These are phyloP conservation scores for Pantala flavescens DNA, from an alignment of 1,140 invertebrate genomes.

Conservation along the genomic window DNA sequence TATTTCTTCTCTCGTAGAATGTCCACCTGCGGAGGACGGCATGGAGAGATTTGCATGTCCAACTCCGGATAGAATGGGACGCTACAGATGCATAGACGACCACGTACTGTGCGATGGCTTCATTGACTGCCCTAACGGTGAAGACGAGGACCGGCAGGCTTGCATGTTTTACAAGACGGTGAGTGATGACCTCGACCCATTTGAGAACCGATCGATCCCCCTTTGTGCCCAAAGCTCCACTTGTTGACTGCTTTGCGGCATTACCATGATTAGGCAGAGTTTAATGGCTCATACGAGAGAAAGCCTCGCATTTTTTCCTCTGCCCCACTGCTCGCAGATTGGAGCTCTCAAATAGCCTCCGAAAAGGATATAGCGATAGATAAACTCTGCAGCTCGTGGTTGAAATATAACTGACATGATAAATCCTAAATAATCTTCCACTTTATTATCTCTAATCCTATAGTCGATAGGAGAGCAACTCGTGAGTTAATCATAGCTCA, in stretches of 20 bases:
- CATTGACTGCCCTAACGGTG: constrained; percentile 83
- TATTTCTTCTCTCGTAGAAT: constrained; percentile 50
- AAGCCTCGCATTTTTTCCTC: too few species aligned
- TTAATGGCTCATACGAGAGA: neutral
- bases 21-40: constrained; percentile 80
- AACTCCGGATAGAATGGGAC: constrained; percentile 74
- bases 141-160: constrained; percentile 84
- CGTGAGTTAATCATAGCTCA: too few species aligned
- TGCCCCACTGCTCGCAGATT: too few species aligned
- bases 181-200: constrained; percentile 27
- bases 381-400: too few species aligned
- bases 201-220: neutral
- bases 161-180: constrained; percentile 99
- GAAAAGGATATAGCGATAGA: too few species aligned
- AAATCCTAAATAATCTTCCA: too few species aligned
- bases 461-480: too few species aligned
- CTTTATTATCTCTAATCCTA: too few species aligned
- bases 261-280: neutral
- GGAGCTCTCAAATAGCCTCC: too few species aligned
- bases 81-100: constrained; percentile 91
- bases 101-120: constrained; percentile 90
- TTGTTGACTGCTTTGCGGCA: constrained; percentile 9
- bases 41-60: constrained; percentile 92
- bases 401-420: too few species aligned
- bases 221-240: neutral